phyloP scores from a whole-genome alignment of 1,140 invertebrate genomes.

The Scylla paramamosain region DNA sequence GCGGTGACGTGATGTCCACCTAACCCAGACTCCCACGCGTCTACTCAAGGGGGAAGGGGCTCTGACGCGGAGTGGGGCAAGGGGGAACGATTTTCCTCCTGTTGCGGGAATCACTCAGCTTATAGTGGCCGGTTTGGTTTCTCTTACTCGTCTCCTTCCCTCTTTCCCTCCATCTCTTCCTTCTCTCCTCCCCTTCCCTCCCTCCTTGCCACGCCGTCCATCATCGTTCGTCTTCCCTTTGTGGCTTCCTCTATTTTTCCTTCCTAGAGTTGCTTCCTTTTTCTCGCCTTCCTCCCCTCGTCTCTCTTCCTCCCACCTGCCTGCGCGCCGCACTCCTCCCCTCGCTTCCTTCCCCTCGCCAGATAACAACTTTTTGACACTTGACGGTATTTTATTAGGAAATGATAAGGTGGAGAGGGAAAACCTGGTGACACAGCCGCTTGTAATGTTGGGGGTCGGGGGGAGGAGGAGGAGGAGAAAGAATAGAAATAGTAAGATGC shows the following conservation, averaged over 20 bases:
- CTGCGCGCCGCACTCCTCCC: background rate
- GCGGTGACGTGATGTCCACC: background rate
- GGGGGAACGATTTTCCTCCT: too few relatives aligned
- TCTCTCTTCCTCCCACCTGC: background rate
- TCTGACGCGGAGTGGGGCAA: too few relatives aligned
- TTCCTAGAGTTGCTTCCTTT: background rate
- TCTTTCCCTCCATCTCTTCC: background rate
- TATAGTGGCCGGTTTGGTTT: background rate
- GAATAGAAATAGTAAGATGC: too few relatives aligned
- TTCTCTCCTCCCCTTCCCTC: background rate
- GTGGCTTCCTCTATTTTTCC: background rate
- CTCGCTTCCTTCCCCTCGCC: background rate
- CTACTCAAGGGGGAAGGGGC: too few relatives aligned
- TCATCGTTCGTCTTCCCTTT: background rate
- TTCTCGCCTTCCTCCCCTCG: background rate
- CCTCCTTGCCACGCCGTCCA: background rate
- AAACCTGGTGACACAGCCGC: background rate
- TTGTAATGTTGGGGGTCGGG: too few relatives aligned
- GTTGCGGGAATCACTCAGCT: background rate
- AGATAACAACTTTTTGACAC: constrained; percentile 10
- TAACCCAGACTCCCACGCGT: background rate
- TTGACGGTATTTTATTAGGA: background rate
- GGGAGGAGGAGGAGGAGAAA: background rate
- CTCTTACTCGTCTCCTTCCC: background rate
- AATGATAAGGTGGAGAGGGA: background rate